phyloP scores from a whole-genome alignment of 2,113 vertebrate species.

The Dermatemys mawii region DNA sequence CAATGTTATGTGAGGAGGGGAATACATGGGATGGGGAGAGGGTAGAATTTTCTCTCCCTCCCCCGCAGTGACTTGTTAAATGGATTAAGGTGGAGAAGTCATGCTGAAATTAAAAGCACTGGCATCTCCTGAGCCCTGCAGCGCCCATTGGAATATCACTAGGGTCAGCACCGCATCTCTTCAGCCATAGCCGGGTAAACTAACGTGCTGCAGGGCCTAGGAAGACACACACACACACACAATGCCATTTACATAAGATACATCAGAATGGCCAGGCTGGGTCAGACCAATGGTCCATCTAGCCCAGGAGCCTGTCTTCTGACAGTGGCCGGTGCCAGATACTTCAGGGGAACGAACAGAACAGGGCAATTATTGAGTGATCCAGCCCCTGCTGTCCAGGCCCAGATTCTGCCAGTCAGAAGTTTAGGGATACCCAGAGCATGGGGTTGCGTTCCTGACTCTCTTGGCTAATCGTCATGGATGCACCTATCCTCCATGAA shows the following conservation, averaged over 20 bases:
- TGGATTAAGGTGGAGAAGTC: background rate
- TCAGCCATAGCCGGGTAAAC: too few species aligned
- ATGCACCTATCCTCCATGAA: background rate
- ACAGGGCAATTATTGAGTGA: background rate
- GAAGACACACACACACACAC: background rate
- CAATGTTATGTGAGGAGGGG: fast-evolving
- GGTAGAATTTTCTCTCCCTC: background rate
- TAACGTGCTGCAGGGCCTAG: too few species aligned
- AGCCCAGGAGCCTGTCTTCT: background rate
- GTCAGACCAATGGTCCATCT: background rate
- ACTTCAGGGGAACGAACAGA: background rate
- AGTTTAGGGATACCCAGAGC: background rate
- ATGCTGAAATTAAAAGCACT: background rate
- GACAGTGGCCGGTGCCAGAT: background rate
- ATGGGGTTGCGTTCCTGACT: background rate
- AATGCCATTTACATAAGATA: background rate
- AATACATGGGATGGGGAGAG: background rate
- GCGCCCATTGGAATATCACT: background rate
- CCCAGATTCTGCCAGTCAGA: background rate
- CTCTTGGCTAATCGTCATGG: background rate
- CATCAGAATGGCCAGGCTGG: background rate
- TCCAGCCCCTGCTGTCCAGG: background rate
- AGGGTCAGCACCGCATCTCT: background rate
- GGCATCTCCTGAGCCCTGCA: background rate
- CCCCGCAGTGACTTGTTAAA: background rate